Evolutionary conservation across 2,888 invertebrate genomes (phyloP), one percentile per base, ranked within the genome.

Genomic region (Orthonevra nobilis): DNA sequence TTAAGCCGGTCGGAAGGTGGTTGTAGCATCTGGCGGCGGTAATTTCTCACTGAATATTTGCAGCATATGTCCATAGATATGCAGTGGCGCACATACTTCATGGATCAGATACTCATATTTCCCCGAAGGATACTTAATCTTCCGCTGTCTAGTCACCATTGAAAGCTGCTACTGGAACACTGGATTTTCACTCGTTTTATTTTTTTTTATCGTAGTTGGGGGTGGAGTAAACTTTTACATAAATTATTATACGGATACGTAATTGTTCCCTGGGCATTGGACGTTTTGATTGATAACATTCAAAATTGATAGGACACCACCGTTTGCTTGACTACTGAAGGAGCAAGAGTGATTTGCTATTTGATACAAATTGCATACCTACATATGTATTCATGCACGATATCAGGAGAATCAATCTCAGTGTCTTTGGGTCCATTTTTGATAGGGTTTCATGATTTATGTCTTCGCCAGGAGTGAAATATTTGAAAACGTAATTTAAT

Each of bases 41-140:
- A 61, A 54, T 72, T 64, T 72, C 64, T 60, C 72, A 52, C 52
- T 40, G 52, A 15, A 14, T 42, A 38, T 28, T 19, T 14, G 7
- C 60, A 44, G 40, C 28, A 28, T 48, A 38, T 58, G 38, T 20
- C 38, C 14, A 12, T 40, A 28, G 19, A 28, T 63, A 12, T 28
- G 1, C 7, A 14, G 6, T 17, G 6, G 15, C 17, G 30, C 17
- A n/a, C 61, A 69, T 69, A 66, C 54, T 66, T 52, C 52, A 46
- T 46, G 46, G 72, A 72, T 73, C 66, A 73, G 66, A 73, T 73
- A 66, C 66, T 73, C 73, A 79, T 79, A 73, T 73, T 73, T 66
- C 61, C 64, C 66, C 52, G 56, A 61, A 50, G 73, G 73, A 79
- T 73, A 79, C 73, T 79, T 79, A 68, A 73, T 79, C 79, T 79